Evolutionary conservation across 2,113 vertebrate genomes (phyloP), one percentile per base, ranked within the genome.

Genomic region (Tylochromis polylepis): DNA sequence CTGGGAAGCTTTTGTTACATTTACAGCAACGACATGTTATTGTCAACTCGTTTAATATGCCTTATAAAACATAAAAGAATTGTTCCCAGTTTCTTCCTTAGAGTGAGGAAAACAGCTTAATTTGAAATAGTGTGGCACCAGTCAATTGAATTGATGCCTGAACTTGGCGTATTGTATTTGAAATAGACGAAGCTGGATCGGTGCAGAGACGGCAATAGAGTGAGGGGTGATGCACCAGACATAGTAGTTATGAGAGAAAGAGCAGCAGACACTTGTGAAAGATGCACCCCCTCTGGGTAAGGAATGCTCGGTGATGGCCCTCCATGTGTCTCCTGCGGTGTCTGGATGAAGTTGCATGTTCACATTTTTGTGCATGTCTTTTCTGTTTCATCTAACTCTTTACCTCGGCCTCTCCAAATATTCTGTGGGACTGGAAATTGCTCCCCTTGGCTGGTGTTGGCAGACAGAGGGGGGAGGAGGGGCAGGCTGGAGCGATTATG

Each of bases 401-500:
- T 24, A 67, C 56, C 36, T 84, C 18, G 0, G 46, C 67, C 60
- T 85, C 49, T 90, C 65, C 38, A 86, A 83, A 51, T 91, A 81
- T 85, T 91, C 62, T 75, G 84, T 78, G 38, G 84, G 75, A 85
- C 83, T 88, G 82, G 75, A 85, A 90, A 89, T 84, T 81, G 70
- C 78, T 91, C 89, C 80, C 27, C 81, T 89, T 8, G 51, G 84
- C 90, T 92, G 79, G 79, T 79, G 53, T 88, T 92, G 91, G 91
- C 90, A 94, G 92, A 91, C 79, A 7, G 82, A 49, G 81, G n/a
- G 57, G 24, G 65, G 72, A 49, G 70, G 4, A 36, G 51, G 80
- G 72, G 84, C 29, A 46, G 83, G 83, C 80, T 29, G 18, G 60
- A 82, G 94, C 57, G 93, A 95, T 95, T 95, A 94, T 89, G 83